These are phyloP conservation scores for Bubo scandiacus DNA, from an alignment of 2,113 vertebrate genomes.

Conservation along the genomic window DNA sequence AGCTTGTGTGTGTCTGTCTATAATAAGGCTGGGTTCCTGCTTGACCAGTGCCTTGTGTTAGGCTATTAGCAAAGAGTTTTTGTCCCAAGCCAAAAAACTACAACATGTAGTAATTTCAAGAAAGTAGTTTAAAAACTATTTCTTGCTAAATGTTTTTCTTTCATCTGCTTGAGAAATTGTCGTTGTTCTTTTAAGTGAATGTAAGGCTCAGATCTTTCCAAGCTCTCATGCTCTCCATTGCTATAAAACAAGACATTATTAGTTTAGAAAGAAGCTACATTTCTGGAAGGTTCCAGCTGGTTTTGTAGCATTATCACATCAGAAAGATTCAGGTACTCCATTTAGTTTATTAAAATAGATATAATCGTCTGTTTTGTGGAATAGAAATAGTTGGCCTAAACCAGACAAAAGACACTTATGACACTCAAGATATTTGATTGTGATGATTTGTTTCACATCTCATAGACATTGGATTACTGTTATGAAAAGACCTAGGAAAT, in stretches of 20 bases:
- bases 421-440: not conserved
- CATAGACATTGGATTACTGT: not conserved
- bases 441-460: not conserved
- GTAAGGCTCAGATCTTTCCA: not conserved
- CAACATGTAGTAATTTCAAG: too few species aligned
- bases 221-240: not conserved
- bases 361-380: not conserved
- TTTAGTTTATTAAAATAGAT: not conserved
- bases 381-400: not conserved
- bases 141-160: not conserved
- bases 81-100: not conserved
- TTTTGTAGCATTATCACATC: not conserved
- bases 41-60: not conserved
- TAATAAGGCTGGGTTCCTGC: not conserved
- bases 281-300: not conserved
- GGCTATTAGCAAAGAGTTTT: not conserved
- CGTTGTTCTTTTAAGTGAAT: not conserved
- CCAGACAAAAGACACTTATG: not conserved
- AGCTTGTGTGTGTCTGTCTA: not conserved
- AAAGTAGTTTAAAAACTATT: not conserved
- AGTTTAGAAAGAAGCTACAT: not conserved
- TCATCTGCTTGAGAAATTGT: not conserved
- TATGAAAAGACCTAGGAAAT: not conserved
- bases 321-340: not conserved
- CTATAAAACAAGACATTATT: not conserved